Conservation (phyloP, 1,140 invertebrate genomes). For the Sinella curviseta region DNA sequence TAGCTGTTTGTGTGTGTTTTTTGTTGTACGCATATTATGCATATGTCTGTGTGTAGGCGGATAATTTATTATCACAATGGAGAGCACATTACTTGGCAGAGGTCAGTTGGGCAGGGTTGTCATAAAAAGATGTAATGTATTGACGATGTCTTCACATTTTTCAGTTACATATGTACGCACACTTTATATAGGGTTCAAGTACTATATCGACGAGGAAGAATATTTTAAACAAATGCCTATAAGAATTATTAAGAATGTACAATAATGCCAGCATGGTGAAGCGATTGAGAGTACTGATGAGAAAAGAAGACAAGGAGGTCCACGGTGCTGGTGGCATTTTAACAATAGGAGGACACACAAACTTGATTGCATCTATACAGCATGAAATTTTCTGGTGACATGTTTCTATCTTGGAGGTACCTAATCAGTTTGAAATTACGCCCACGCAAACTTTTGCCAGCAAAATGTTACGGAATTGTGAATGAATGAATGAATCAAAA, state of each 20-base stretch:
- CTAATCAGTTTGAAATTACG: not conserved
- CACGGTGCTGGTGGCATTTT: not conserved
- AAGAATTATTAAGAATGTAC: too few relatives aligned
- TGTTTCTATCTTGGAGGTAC: not conserved
- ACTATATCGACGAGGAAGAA: too few relatives aligned
- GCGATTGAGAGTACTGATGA: too few relatives aligned
- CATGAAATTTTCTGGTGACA: not conserved
- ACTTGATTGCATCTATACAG: not conserved
- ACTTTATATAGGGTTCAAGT: too few relatives aligned
- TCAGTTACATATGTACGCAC: too few relatives aligned
- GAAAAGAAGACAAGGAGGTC: not conserved
- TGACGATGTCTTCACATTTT: not conserved
- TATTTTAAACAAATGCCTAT: too few relatives aligned
- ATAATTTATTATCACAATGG: conserved; percentile 13
- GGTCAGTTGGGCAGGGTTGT: conserved; percentile 22
- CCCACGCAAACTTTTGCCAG: not conserved
- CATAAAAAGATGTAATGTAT: not conserved
- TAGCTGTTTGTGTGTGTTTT: too few relatives aligned
- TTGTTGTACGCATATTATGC: too few relatives aligned
- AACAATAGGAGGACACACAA: too few relatives aligned
- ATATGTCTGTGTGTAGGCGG: not conserved
- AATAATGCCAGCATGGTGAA: too few relatives aligned
- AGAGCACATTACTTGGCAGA: conserved; percentile 16
- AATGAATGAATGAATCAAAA: not conserved
- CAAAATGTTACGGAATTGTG: not conserved